phyloP scores from a whole-genome alignment of 2,797 vertebrate genomes.

The Tamandua tetradactyla region DNA sequence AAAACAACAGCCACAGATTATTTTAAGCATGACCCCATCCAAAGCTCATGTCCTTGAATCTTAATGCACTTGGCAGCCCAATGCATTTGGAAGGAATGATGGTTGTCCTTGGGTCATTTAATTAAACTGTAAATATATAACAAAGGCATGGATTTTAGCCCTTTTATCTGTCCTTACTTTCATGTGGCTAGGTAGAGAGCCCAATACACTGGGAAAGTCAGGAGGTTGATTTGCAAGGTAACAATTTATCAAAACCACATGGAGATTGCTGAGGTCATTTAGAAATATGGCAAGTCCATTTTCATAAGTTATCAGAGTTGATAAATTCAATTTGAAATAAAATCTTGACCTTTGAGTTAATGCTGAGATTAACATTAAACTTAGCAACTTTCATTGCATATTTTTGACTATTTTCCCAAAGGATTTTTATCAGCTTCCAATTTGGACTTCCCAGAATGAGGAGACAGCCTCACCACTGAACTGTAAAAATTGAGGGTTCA shows the following conservation, averaged over 20 bases:
- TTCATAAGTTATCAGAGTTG: conserved; percentile 10
- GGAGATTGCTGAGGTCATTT: neutral
- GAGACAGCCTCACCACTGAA: neutral
- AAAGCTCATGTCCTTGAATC: conserved; percentile 22
- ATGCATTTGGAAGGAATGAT: neutral
- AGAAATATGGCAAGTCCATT: conserved; percentile 27
- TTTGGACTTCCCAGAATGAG: neutral
- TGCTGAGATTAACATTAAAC: conserved; percentile 48
- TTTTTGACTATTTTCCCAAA: conserved; percentile 40
- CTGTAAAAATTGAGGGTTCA: neutral
- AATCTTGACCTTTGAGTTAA: conserved; percentile 32
- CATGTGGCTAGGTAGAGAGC: neutral
- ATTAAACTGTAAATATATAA: conserved; percentile 30
- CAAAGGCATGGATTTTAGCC: neutral
- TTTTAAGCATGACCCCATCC: neutral
- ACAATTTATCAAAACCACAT: neutral
- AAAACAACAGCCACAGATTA: conserved; percentile 13
- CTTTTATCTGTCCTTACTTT: neutral
- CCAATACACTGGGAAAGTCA: neutral
- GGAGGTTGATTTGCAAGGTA: neutral
- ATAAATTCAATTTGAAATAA: conserved; percentile 60
- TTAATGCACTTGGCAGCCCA: neutral
- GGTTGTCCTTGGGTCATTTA: neutral
- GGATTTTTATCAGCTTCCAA: conserved; percentile 5
- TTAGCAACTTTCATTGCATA: neutral